Base-by-base conservation (phyloP, 2,888 invertebrate genomes). In the Galerucella nymphaeae region DNA sequence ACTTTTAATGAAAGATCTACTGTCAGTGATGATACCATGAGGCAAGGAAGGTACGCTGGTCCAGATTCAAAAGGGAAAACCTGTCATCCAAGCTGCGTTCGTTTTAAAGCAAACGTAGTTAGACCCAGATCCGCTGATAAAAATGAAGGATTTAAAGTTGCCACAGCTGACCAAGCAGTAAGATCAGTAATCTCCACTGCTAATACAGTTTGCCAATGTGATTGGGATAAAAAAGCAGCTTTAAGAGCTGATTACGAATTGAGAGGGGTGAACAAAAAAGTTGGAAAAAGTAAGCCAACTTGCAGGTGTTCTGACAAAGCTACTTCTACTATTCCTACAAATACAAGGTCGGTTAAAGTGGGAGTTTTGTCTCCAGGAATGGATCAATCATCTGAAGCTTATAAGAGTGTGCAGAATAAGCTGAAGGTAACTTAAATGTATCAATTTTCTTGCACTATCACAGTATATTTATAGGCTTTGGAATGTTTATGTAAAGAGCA, bases 401-500 rank as follows among this genome's bases (percentile, higher is more conserved):
- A 42, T 18, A 38, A 18, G 41, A 42, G 9, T 5, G 8, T 62
- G 2, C 30, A 62, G 16, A 20, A 58, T 58, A 58, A 58, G n/a
- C n/a, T 58, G 5, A 30, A 58, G 30, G 58, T 58, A 6, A 8
- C 30, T 14, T 16, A 16, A 9, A 16, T 53, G 18, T 53, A 6
- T 3, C 11, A 42, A 8, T 4, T n/a, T n/a, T n/a, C 42, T 42
- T 23, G 3, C 23, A 23, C 23, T n/a, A n/a, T n/a, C n/a, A n/a
- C n/a, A n/a, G n/a, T n/a, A n/a, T 45, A 53, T 38, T 78, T 79
- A 59, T 72, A 84, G 83, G 82, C 81, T 23, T 76, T 76, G 70
- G 78, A 82, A 72, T 77, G 78, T 20, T 78, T 83, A 61, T 81
- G 82, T 59, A 74, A 80, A 10, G 77, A 82, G 74, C 82, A 83